Conservation (phyloP, 2,797 vertebrate species). For the Cryptoprocta ferox region DNA sequence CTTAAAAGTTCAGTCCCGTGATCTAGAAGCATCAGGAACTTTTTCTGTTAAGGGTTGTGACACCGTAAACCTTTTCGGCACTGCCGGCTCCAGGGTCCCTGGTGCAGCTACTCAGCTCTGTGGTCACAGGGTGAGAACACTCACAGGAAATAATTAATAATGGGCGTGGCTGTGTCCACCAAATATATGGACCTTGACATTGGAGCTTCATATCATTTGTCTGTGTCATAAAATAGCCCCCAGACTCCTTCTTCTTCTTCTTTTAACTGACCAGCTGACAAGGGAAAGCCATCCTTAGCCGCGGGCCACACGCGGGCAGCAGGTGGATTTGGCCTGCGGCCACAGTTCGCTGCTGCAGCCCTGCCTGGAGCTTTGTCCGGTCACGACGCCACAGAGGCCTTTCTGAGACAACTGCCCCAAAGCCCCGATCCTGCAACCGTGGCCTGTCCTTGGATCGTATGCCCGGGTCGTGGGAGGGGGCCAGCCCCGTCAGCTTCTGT, state of each 20-base stretch:
- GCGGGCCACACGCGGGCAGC: fast-evolving
- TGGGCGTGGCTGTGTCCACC: fast-evolving
- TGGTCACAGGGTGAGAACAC: fast-evolving
- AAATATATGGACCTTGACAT: neutral
- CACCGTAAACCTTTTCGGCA: fast-evolving
- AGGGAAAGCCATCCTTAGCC: neutral
- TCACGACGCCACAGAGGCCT: fast-evolving
- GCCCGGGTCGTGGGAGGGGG: neutral
- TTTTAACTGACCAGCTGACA: too few relatives aligned
- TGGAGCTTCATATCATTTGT: neutral
- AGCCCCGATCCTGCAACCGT: fast-evolving
- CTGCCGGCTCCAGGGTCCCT: fast-evolving
- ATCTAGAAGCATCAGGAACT: neutral
- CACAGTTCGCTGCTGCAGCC: fast-evolving
- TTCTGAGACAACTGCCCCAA: neutral
- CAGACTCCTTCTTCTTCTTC: too few relatives aligned
- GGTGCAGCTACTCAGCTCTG: neutral
- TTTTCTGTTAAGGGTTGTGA: neutral
- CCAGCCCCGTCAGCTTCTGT: fast-evolving
- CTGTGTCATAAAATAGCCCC: neutral
- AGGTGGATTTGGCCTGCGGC: fast-evolving
- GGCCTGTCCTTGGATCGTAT: fast-evolving
- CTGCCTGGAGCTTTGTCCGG: fast-evolving
- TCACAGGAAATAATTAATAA: fast-evolving
- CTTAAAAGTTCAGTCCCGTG: neutral